Conservation (phyloP, 2,113 vertebrate genomes). For the Phrynocephalus versicolor region DNA sequence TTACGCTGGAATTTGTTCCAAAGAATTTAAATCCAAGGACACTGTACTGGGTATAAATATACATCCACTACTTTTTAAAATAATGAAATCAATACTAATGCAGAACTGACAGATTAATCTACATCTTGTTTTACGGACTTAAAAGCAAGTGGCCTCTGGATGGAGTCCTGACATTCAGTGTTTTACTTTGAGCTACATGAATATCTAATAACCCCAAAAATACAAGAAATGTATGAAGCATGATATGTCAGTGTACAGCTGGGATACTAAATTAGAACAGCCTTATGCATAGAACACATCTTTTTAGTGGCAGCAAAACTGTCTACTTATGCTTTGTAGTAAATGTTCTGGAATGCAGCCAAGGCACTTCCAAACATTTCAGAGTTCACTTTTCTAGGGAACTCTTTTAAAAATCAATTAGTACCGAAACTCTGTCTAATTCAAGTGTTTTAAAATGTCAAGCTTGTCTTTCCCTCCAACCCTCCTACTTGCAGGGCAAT, state of each 20-base stretch:
- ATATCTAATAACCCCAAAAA: conserved; percentile 59
- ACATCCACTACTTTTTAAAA: conserved; percentile 15
- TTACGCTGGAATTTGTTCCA: not conserved
- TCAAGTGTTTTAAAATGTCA: conserved; percentile 80
- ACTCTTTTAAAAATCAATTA: conserved; percentile 85
- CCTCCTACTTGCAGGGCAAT: conserved; percentile 64
- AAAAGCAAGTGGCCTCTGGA: not conserved
- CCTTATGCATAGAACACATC: conserved; percentile 61
- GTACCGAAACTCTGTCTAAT: conserved; percentile 76
- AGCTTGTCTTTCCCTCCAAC: conserved; percentile 58
- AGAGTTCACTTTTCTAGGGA: conserved; percentile 74
- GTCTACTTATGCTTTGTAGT: conserved; percentile 74
- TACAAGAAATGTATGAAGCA: conserved; percentile 52
- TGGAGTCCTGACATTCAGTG: conserved; percentile 18
- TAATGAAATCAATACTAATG: conserved; percentile 33
- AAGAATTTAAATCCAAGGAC: not conserved
- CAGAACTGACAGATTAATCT: conserved; percentile 14
- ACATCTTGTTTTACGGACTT: conserved; percentile 28
- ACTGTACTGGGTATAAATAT: not conserved
- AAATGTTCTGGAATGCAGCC: conserved; percentile 78
- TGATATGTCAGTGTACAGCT: conserved; percentile 50
- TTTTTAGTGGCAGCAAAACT: conserved; percentile 68
- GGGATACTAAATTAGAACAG: conserved; percentile 68
- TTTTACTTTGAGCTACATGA: conserved; percentile 54
- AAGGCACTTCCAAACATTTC: conserved; percentile 78